phyloP scores from a whole-genome alignment of 2,797 vertebrate genomes.

The Schizopygopsis malacanthus region DNA sequence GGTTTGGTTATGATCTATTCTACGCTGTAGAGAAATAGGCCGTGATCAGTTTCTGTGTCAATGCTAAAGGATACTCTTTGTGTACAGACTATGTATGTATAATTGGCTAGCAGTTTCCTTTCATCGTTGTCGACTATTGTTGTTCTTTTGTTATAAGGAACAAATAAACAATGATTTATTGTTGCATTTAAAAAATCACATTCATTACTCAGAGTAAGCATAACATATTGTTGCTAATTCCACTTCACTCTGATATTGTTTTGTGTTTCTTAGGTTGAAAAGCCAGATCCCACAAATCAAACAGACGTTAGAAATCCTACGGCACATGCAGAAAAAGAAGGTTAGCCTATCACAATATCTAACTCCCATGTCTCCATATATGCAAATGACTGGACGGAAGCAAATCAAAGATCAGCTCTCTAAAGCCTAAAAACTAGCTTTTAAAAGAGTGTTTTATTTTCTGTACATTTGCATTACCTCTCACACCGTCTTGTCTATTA shows the following conservation, averaged over 20 bases:
- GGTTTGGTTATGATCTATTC: slow-evolving; percentile 73
- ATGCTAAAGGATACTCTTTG: not conserved
- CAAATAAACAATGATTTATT: not conserved
- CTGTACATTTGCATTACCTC: not conserved
- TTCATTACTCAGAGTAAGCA: not conserved
- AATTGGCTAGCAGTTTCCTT: not conserved
- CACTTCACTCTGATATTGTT: not conserved
- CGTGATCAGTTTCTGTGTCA: not conserved
- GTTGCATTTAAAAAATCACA: not conserved
- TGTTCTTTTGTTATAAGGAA: not conserved
- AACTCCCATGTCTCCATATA: not conserved
- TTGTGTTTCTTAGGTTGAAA: slow-evolving; percentile 85
- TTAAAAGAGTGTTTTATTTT: not conserved
- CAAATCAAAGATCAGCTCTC: not conserved
- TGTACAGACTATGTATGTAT: not conserved
- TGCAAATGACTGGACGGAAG: not conserved
- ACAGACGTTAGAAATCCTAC: slow-evolving; percentile 98
- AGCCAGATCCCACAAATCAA: slow-evolving; percentile 98
- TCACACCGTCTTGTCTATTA: not conserved
- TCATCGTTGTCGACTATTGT: not conserved
- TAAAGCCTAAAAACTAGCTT: not conserved
- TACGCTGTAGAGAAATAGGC: not conserved
- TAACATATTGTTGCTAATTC: not conserved
- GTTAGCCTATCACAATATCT: slow-evolving; percentile 69
- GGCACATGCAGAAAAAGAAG: slow-evolving; percentile 99